Evolutionary conservation across 2,797 vertebrate species (phyloP), one percentile per base, ranked within the genome.

Genomic region (Halcyon smyrnensis): DNA sequence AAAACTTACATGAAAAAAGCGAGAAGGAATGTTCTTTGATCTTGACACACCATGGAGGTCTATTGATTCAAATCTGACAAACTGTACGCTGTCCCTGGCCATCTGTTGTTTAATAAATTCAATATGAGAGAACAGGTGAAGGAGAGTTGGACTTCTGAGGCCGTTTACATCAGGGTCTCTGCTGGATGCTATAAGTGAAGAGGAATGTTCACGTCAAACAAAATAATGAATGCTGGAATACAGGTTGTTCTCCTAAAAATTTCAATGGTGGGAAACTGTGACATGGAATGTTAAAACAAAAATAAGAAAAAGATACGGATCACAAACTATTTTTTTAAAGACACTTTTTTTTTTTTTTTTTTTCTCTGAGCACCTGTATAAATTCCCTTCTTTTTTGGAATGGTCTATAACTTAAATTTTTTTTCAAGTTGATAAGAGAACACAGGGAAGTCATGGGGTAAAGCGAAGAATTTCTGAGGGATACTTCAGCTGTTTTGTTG

Each of bases 11-110:
- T 99, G 99, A 95, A 99, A 99, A 97, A 99, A 99, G 36, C 98
- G 98, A 95, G 99, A 98, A 39, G 99, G 99, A 63, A 99, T 98
- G 9, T 98, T 99, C 98, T 99, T 99, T 94, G 99, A 99, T 95
- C 99, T 98, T 88, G 99, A 99, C 74, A 99, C 98, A 11, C 99
- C 99, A 18, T 99, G 99, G 78, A 99, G 98, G 90, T 99, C 99
- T 43, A 99, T 97, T 75, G 99, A 99, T 97, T 99, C 99, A 96
- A 99, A 99, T 77, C 99, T 98, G 37, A 99, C 98, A 85, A 99
- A 99, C 93, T 97, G 98, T 95, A 99, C 97, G 78, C 98, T 98
- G 91, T 99, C 99, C 90, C 98, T 98, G 85, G 98, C 97, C 91
- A 99, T 99, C 97, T 99, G 98, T 94, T 99, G 98, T 94, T 99